phyloP scores from a whole-genome alignment of 1,140 invertebrate species.

The Pseudomyrmex gracilis region DNA sequence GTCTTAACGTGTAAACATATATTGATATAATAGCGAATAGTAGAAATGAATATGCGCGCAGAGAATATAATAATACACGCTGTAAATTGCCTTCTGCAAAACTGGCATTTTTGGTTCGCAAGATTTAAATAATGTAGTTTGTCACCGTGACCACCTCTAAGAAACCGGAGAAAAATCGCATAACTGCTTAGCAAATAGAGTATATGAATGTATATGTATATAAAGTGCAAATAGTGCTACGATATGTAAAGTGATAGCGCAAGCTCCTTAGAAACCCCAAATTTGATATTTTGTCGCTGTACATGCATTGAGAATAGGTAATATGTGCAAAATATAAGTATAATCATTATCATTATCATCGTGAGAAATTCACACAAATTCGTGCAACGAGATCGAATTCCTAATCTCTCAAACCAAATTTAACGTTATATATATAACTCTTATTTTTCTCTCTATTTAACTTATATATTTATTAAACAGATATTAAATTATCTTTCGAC shows the following conservation, averaged over 20 bases:
- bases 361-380: background rate
- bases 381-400: background rate
- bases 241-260: slow-evolving; percentile 34
- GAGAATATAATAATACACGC: slow-evolving; percentile 13
- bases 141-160: slow-evolving; percentile 36
- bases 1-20: slow-evolving; percentile 13
- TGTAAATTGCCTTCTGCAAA: slow-evolving; percentile 54
- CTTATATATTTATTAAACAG: too few relatives aligned
- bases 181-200: slow-evolving; percentile 46
- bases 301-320: slow-evolving; percentile 21
- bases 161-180: slow-evolving; percentile 31
- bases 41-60: background rate
- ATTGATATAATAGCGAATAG: slow-evolving; percentile 9
- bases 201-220: slow-evolving; percentile 42
- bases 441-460: background rate
- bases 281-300: slow-evolving; percentile 54
- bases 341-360: slow-evolving; percentile 19
- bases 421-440: background rate
- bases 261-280: slow-evolving; percentile 52
- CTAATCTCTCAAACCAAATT: background rate
- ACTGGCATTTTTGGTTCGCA: slow-evolving; percentile 30
- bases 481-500: too few relatives aligned
- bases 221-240: slow-evolving; percentile 43
- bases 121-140: slow-evolving; percentile 44
- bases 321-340: background rate